phyloP scores from a whole-genome alignment of 2,888 invertebrate species.

The Caenorhabditis afra region DNA sequence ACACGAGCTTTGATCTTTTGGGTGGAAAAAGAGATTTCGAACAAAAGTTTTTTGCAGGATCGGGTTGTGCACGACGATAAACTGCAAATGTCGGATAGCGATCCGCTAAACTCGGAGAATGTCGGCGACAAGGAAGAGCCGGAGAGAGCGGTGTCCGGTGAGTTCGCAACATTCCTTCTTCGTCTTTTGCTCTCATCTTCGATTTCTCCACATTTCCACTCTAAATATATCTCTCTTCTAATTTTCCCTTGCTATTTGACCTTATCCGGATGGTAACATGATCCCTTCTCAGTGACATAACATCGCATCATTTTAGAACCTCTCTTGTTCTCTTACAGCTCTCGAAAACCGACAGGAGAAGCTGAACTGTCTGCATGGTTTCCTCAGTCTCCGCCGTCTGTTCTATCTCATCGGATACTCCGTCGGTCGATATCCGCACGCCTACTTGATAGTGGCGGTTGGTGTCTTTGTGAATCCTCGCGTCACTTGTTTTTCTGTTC shows the following conservation, averaged over 20 bases:
- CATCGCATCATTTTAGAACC: conserved; percentile 9
- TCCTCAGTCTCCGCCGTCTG: conserved; percentile 71
- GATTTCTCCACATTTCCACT: conserved; percentile 14
- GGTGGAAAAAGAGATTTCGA: neutral
- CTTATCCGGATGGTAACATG: conserved; percentile 30
- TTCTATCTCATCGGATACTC: conserved; percentile 71
- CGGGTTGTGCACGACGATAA: conserved; percentile 46
- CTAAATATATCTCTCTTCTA: neutral
- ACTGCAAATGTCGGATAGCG: conserved; percentile 41
- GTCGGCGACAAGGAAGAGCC: conserved; percentile 14
- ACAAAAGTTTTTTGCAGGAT: conserved; percentile 27
- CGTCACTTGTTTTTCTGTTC: neutral
- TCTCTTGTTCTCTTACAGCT: conserved; percentile 9
- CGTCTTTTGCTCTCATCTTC: conserved; percentile 18
- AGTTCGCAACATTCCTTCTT: conserved; percentile 15
- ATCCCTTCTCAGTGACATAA: conserved; percentile 23
- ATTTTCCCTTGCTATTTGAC: neutral
- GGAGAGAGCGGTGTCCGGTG: conserved; percentile 43
- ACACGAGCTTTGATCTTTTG: neutral
- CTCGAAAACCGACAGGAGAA: conserved; percentile 57
- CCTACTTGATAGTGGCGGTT: conserved; percentile 65
- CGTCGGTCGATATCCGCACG: conserved; percentile 66
- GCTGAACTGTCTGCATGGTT: conserved; percentile 64
- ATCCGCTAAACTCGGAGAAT: conserved; percentile 42
- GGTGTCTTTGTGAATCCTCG: too few relatives aligned